Conservation (phyloP, 2,113 vertebrate genomes). For the Entelurus aequoreus region DNA sequence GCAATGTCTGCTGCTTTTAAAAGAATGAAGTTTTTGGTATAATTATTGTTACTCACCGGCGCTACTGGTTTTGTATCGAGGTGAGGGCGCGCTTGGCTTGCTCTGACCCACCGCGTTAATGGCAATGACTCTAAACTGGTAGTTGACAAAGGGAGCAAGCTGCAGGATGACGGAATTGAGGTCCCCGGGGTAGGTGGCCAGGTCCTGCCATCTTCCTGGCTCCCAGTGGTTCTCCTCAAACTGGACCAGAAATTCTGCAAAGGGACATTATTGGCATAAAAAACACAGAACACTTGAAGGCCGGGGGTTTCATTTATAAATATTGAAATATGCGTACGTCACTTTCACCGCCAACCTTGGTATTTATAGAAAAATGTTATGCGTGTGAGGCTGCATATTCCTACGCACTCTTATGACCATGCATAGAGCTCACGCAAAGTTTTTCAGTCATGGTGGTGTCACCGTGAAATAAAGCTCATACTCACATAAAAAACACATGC, state of each 20-base stretch:
- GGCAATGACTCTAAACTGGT: conserved; percentile 92
- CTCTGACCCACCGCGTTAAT: conserved; percentile 89
- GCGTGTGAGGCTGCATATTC: too few relatives aligned
- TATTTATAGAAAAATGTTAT: too few relatives aligned
- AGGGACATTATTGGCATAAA: background rate
- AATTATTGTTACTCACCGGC: conserved; percentile 70
- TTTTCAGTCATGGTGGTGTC: too few relatives aligned
- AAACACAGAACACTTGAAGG: background rate
- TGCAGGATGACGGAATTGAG: conserved; percentile 83
- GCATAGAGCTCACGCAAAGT: too few relatives aligned
- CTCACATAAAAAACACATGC: too few relatives aligned
- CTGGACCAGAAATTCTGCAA: conserved; percentile 85
- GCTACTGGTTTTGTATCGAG: conserved; percentile 86
- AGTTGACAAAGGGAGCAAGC: conserved; percentile 89
- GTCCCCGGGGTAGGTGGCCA: conserved; percentile 80
- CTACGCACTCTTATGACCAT: too few relatives aligned
- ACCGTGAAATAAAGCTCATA: too few relatives aligned
- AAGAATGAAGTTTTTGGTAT: too few relatives aligned
- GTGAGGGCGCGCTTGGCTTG: conserved; percentile 80
- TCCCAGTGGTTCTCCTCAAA: conserved; percentile 88
- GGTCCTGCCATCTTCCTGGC: conserved; percentile 82
- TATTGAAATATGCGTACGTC: too few relatives aligned
- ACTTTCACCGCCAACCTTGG: too few relatives aligned
- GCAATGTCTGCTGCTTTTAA: too few relatives aligned
- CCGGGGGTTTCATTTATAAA: background rate